Conservation (phyloP, 1,140 invertebrate genomes). For the Orius insidiosus region DNA sequence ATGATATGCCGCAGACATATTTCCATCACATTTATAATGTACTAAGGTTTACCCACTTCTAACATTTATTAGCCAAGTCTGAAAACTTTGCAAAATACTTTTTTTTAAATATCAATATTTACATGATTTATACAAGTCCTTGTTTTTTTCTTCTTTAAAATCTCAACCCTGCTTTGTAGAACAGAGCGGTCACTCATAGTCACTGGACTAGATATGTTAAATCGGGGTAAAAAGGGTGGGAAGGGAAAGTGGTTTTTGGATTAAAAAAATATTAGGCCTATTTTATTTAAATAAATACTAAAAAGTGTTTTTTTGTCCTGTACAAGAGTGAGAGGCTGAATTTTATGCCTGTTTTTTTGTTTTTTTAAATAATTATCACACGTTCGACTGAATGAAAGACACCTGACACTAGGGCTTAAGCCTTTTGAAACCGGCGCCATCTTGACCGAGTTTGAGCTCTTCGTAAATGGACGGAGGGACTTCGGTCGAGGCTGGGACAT, state of each 20-base stretch:
- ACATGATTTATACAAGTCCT: too few relatives aligned
- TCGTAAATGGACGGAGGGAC: constrained; percentile 57
- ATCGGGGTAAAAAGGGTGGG: too few relatives aligned
- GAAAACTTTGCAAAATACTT: too few relatives aligned
- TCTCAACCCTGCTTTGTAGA: too few relatives aligned
- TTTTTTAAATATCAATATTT: too few relatives aligned
- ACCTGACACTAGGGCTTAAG: constrained; percentile 33
- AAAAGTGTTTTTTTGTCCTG: background rate
- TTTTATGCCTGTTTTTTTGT: background rate
- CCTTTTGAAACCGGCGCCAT: constrained; percentile 59
- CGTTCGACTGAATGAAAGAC: constrained; percentile 7
- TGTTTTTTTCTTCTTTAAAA: too few relatives aligned
- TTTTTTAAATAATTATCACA: constrained; percentile 6
- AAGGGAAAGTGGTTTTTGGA: background rate
- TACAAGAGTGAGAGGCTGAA: background rate
- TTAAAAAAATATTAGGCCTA: background rate
- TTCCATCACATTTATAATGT: too few relatives aligned
- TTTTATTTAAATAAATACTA: background rate
- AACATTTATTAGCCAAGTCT: too few relatives aligned
- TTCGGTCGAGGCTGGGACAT: constrained; percentile 35
- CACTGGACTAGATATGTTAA: too few relatives aligned
- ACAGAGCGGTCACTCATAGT: too few relatives aligned
- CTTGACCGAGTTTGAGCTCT: constrained; percentile 58
- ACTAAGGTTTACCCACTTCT: too few relatives aligned
- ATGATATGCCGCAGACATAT: too few relatives aligned